phyloP scores from a whole-genome alignment of 2,113 vertebrate species.

The Pachypanchax playfairii region DNA sequence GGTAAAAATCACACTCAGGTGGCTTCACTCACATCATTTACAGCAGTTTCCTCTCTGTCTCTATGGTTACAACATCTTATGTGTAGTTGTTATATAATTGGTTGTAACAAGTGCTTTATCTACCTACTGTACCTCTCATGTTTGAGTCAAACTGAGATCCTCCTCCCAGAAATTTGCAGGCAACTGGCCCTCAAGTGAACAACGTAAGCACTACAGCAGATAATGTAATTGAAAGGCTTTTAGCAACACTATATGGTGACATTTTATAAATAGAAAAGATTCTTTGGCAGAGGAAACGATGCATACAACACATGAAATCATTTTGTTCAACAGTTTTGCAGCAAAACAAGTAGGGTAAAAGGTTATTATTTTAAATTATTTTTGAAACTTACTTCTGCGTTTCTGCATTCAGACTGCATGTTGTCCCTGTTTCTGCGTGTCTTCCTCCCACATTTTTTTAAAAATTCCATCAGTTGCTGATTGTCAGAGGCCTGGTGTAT shows the following conservation, averaged over 20 bases:
- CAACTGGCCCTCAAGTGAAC: constrained; percentile 3
- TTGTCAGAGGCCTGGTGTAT: background rate
- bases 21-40: constrained; percentile 19
- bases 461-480: background rate
- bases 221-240: constrained; percentile 12
- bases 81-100: constrained; percentile 46
- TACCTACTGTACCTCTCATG: constrained; percentile 11
- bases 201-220: background rate
- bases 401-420: background rate
- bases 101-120: constrained; percentile 37
- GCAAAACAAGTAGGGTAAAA: too few relatives aligned
- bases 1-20: constrained; percentile 1
- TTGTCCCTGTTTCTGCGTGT: background rate
- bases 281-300: background rate
- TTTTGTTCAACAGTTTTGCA: background rate
- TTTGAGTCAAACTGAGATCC: constrained; percentile 8
- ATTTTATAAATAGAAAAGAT: constrained; percentile 19
- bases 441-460: background rate
- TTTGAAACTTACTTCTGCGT: background rate
- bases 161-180: background rate
- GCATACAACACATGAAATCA: constrained; percentile 8
- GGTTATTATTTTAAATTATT: too few relatives aligned
- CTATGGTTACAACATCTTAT: constrained; percentile 60
- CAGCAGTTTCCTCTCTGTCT: constrained; percentile 35
- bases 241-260: background rate